A percentile compares a stretch with the other conserved stretches of the same genome.
These are phyloP conservation scores for Timema podura DNA, from an alignment of 2,888 invertebrate species.

Conservation along the genomic window DNA sequence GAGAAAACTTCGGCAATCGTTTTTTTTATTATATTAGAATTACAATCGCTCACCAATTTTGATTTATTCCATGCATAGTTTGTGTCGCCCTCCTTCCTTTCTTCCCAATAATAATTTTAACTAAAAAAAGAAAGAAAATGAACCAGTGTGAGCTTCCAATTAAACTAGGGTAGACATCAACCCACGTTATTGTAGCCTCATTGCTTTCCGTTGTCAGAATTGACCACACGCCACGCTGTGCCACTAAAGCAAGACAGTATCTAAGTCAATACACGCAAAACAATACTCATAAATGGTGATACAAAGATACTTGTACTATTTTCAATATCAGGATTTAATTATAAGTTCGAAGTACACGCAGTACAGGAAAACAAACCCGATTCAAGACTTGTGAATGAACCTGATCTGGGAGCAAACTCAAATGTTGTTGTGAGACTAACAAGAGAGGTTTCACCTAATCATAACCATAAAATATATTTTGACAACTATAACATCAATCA, in stretches of 20 bases:
- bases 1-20: no score
- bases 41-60: no score
- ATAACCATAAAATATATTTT: slow-evolving; percentile 37
- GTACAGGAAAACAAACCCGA: slow-evolving; percentile 28
- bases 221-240: slow-evolving; percentile 27
- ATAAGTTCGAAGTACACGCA: slow-evolving; percentile 33
- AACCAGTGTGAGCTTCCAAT: no score
- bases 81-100: no score
- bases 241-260: slow-evolving; percentile 39
- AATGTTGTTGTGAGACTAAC: slow-evolving; percentile 33
- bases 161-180: no score
- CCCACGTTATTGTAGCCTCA: no score
- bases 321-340: slow-evolving; percentile 32
- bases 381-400: slow-evolving; percentile 23
- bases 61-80: no score
- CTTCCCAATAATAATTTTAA: no score
- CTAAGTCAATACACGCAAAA: slow-evolving; percentile 39
- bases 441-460: slow-evolving; percentile 29
- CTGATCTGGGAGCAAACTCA: slow-evolving; percentile 31
- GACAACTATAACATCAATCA: slow-evolving; percentile 31
- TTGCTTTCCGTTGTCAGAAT: no score
- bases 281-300: slow-evolving; percentile 36
- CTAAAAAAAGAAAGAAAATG: no score
- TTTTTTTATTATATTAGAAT: no score
- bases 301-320: slow-evolving; percentile 33